phyloP scores from a whole-genome alignment of 2,888 invertebrate species.

The Tipula lateralis region DNA sequence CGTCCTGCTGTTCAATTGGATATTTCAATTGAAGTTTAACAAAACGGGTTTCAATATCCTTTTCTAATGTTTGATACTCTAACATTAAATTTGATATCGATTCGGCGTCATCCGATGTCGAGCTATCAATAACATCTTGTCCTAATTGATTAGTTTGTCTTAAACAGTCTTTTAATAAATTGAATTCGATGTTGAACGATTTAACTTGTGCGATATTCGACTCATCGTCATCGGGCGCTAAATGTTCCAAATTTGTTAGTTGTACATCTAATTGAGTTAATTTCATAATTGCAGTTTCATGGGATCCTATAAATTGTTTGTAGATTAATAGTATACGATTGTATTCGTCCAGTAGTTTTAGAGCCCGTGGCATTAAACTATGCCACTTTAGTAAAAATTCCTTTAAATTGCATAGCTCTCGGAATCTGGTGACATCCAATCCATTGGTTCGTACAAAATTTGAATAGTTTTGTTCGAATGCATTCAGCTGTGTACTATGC shows the following conservation, averaged over 20 bases:
- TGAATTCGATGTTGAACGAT: constrained; percentile 55
- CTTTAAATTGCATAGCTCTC: constrained; percentile 57
- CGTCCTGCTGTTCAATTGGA: constrained; percentile 52
- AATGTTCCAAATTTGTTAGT: constrained; percentile 63
- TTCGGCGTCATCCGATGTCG: constrained; percentile 54
- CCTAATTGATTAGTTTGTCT: constrained; percentile 59
- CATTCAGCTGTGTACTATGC: constrained; percentile 54
- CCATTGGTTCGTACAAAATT: constrained; percentile 63
- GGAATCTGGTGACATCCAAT: constrained; percentile 64
- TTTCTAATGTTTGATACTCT: constrained; percentile 62
- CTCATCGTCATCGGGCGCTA: constrained; percentile 47
- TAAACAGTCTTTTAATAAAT: constrained; percentile 52
- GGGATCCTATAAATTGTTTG: constrained; percentile 65
- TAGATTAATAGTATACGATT: constrained; percentile 57
- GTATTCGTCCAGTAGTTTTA: constrained; percentile 55
- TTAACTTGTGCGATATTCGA: constrained; percentile 39
- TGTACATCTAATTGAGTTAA: constrained; percentile 67
- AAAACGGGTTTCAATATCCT: constrained; percentile 55
- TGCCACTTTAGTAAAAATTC: constrained; percentile 61
- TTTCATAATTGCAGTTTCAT: constrained; percentile 65
- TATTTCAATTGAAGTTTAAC: constrained; percentile 49
- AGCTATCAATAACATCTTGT: constrained; percentile 55
- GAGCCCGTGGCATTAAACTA: constrained; percentile 56
- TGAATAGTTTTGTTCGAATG: constrained; percentile 64
- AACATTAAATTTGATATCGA: constrained; percentile 58